Conservation (phyloP, 2,888 invertebrate genomes). For the Ceramica pisi region DNA sequence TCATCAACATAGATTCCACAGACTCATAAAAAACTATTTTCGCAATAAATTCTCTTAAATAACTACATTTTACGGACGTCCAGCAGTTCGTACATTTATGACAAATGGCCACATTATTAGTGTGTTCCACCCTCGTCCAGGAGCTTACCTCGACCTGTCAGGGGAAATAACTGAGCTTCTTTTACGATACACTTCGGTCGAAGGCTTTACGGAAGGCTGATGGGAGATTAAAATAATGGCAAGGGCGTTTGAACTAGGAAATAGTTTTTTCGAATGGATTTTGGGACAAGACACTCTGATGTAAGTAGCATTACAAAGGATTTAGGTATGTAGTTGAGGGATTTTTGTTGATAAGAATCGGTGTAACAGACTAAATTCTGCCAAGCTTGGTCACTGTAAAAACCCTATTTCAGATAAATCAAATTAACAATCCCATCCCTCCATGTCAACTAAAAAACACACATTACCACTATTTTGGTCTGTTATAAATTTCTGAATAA, state of each 20-base stretch:
- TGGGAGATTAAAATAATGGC: conserved; percentile 34
- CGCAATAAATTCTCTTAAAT: conserved; percentile 28
- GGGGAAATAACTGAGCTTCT: conserved; percentile 21
- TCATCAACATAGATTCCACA: conserved; percentile 10
- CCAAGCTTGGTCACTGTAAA: too few relatives aligned
- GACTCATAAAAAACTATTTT: conserved; percentile 4
- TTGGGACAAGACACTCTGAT: background rate
- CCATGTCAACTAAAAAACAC: background rate
- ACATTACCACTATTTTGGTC: too few relatives aligned
- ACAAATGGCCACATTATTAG: conserved; percentile 46
- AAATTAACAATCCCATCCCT: background rate
- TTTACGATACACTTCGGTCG: conserved; percentile 30
- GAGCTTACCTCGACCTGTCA: conserved; percentile 47
- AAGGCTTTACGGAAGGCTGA: conserved; percentile 31
- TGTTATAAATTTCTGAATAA: too few relatives aligned
- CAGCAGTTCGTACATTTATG: conserved; percentile 34
- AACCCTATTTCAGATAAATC: too few relatives aligned
- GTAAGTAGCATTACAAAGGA: background rate
- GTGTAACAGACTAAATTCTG: too few relatives aligned
- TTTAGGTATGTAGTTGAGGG: background rate
- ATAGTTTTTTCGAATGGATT: conserved; percentile 8
- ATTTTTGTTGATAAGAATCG: background rate
- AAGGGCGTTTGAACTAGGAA: background rate
- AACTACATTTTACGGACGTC: conserved; percentile 17
- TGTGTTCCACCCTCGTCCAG: conserved; percentile 19